These are phyloP conservation scores for Delia radicum DNA, from an alignment of 1,140 invertebrate genomes.

Conservation along the genomic window DNA sequence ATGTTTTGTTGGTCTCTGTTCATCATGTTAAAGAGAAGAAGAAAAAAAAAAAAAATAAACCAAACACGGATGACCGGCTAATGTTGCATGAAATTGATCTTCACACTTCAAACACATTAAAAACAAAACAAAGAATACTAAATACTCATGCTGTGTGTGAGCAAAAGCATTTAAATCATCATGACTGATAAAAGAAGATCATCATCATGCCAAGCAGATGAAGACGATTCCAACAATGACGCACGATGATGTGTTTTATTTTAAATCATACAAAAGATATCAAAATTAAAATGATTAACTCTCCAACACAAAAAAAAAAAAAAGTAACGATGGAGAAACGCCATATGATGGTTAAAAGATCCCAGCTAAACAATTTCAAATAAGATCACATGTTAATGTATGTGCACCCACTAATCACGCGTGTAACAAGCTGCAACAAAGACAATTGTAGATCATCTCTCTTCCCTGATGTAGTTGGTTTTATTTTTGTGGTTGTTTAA, in stretches of 20 bases:
- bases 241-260: neutral
- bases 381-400: slow-evolving; percentile 12
- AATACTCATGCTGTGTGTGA: neutral
- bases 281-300: slow-evolving; percentile 8
- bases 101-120: slow-evolving; percentile 43
- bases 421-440: slow-evolving; percentile 34
- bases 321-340: neutral
- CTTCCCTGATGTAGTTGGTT: neutral
- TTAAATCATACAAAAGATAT: neutral
- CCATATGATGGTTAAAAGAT: neutral
- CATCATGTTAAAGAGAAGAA: no score
- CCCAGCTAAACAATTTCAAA: neutral
- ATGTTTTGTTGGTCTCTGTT: neutral
- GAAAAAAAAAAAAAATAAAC: no score
- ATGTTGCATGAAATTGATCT: slow-evolving; percentile 52
- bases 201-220: neutral
- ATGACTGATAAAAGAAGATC: neutral
- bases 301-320: neutral
- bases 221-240: neutral
- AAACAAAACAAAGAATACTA: neutral
- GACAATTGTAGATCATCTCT: slow-evolving; percentile 26
- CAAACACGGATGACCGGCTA: slow-evolving; percentile 14
- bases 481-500: neutral
- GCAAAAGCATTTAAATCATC: neutral
- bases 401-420: slow-evolving; percentile 30